Percentiles rank a stretch among this genome's conserved stretches.
Conservation (phyloP, 2,888 invertebrate genomes). For the Ceriagrion tenellum region DNA sequence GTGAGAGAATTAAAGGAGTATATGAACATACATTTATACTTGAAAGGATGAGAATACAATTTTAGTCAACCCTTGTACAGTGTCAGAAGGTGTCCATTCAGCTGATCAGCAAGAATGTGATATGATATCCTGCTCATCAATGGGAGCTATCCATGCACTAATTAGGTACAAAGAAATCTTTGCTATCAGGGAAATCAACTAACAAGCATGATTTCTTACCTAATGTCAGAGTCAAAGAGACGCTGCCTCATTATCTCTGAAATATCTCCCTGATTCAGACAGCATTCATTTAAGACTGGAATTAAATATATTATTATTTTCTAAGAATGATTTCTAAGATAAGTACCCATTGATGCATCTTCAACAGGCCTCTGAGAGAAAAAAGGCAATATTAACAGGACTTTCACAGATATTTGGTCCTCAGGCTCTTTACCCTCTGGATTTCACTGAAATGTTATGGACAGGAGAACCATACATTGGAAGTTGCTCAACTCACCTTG, state of each 20-base stretch:
- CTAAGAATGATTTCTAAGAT: background rate
- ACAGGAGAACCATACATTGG: constrained; percentile 15
- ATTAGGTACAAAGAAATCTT: too few species aligned
- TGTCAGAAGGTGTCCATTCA: too few species aligned
- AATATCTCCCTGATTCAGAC: background rate
- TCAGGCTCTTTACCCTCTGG: constrained; percentile 32
- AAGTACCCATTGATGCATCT: background rate
- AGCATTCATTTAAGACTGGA: background rate
- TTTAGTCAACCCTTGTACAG: too few species aligned
- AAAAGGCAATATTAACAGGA: constrained; percentile 19
- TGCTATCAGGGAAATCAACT: too few species aligned
- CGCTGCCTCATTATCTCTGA: background rate
- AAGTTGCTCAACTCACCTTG: constrained; percentile 49
- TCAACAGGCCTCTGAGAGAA: constrained; percentile 24
- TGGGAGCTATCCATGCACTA: too few species aligned
- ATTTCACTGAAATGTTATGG: constrained; percentile 48
- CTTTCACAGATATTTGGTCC: constrained; percentile 52
- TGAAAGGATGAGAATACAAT: too few species aligned
- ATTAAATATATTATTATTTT: background rate
- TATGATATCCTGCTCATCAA: too few species aligned
- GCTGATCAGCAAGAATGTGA: too few species aligned
- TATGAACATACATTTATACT: too few species aligned
- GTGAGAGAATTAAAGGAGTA: too few species aligned
- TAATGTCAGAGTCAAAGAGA: background rate
- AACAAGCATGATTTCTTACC: background rate